Base-by-base conservation (phyloP, 2,113 vertebrate species). In the Petrocephalus microphthalmus region DNA sequence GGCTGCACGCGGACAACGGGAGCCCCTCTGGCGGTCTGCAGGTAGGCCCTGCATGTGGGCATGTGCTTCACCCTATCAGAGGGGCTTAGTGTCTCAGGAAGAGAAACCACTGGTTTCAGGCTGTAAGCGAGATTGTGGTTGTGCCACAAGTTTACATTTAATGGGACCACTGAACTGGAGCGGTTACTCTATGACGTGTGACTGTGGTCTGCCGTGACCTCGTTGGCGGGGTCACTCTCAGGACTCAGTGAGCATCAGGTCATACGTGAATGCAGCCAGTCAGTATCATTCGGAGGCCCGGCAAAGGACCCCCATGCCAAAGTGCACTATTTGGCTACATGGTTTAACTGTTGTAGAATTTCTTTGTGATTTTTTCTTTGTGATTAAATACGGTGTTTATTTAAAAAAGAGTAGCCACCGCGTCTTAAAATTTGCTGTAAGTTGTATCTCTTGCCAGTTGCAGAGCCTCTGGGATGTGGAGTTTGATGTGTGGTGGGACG, bases 401-500 rank as follows among this genome's bases (percentile, higher is more conserved):
- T 71, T 15, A 71, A 25, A 15, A 71, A 29, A 33, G n/a, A 71
- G 25, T 71, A 33, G 33, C 10, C 4, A 10, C 25, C 64, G 33
- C 15, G 64, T 71, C 64, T 25, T 64, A 15, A 5, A 33, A 25
- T 15, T 71, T 71, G 25, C 33, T 74, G 33, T 33, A 42, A 74
- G 15, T 74, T 37, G 71, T 74, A 37, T 19, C 11, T 74, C 6
- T 78, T 47, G n/a, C 42, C 53, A 2, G 33, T 29, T 71, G 53
- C 91, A 96, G 96, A 95, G 92, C 19, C 92, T 93, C 19, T 96
- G 96, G 96, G 93, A 96, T 86, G 88, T 92, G 0, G 90, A 91
- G 7, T 91, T 90, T 89, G 95, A 97, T 45, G 89, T 95, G 82
- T 96, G 95, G 95, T 95, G 95, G 96, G 95, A 97, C 0, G 94